Evolutionary conservation across 1,140 invertebrate genomes (phyloP), one percentile per base, ranked within the genome.

Genomic region (Melitaea cinxia): DNA sequence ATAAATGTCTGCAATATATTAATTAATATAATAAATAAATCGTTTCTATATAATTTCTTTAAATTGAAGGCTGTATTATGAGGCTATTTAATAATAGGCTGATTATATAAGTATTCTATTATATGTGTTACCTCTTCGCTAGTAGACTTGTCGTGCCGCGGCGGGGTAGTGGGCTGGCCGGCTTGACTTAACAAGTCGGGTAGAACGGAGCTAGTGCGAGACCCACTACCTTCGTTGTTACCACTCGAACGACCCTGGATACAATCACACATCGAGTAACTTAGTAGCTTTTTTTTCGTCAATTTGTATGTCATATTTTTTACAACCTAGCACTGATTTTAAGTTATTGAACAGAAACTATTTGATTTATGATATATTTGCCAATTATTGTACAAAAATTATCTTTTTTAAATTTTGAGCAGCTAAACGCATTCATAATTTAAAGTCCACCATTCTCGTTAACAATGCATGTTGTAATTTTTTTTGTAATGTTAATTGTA

Each of bases 101-200:
- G 42, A 23, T 39, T 30, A 37, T 42, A 58, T 21, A 57, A 24
- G 37, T 47, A 28, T 45, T 14, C 12, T 30, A 6, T 17, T 0
- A 17, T 12, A 14, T 26, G 35, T 28, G 94, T 93, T 92, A 98
- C 97, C 96, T 99, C 97, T 88, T 99, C 98, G 82, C 96, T 98
- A 69, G 96, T 96, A 53, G 96, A 95, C 84, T 98, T 98, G 91
- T 98, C 97, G 82, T 97, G 95, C 47, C 97, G 93, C 78, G 97
- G 96, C 39, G 95, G 95, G 28, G 94, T 95, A 74, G 95, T 95
- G 57, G 96, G 96, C 72, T 95, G 95, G 68, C 95, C 93, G 65
- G 95, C 94, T 92, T 96, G 93, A 79, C 97, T 98, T 47, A 99
- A 93, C 64, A 99, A 93, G 92, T 99, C 98, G 30, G 98, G 98